Evolutionary conservation across 2,113 vertebrate species (phyloP).

Genomic region (Amblyornis subalaris): DNA sequence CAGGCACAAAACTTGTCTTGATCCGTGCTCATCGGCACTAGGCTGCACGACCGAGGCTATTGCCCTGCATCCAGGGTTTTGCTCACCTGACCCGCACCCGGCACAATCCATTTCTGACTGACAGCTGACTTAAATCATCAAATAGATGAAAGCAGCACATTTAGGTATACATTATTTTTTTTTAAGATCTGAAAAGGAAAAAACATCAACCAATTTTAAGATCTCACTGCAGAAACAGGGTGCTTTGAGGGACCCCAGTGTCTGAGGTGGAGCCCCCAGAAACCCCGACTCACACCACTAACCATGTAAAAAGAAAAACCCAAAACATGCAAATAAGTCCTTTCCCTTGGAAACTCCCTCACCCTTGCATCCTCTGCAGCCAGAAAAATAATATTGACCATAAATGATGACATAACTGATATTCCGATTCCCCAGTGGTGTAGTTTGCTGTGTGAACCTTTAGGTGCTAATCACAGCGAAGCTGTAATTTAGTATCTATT

Average conservation of each 20-base stretch:
- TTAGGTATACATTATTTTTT: background rate
- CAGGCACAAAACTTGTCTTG: background rate
- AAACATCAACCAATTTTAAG: background rate
- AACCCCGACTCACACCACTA: background rate
- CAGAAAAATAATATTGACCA: background rate
- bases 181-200: background rate
- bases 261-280: background rate
- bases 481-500: background rate
- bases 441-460: background rate
- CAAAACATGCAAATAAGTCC: background rate
- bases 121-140: background rate
- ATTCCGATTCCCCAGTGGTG: background rate
- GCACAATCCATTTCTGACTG: background rate
- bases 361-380: background rate
- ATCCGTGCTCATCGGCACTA: fast-evolving
- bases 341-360: background rate
- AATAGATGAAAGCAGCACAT: background rate
- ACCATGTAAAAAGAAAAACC: background rate
- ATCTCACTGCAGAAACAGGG: background rate
- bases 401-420: background rate
- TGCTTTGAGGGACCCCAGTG: background rate
- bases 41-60: background rate
- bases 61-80: background rate
- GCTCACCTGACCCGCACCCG: background rate
- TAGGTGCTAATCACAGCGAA: background rate